phyloP scores from a whole-genome alignment of 2,888 invertebrate genomes.

The Pristionchus exspectatus region DNA sequence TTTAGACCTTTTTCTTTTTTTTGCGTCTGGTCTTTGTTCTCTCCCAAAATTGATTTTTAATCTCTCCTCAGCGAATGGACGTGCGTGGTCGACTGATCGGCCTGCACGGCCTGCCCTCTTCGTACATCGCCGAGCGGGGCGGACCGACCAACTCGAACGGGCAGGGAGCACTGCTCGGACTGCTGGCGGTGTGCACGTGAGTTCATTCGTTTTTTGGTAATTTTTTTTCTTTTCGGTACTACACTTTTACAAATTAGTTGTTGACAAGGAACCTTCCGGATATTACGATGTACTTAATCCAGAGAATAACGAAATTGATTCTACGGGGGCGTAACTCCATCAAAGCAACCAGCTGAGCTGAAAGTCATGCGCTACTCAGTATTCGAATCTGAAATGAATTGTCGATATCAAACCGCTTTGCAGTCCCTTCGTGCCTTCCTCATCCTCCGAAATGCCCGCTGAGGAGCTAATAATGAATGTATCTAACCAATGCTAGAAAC shows the following conservation, averaged over 20 bases:
- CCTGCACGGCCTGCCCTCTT: constrained; percentile 89
- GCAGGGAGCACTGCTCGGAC: constrained; percentile 72
- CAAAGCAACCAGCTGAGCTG: too few relatives aligned
- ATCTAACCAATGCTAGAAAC: too few relatives aligned
- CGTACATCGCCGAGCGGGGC: constrained; percentile 79
- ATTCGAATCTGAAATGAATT: too few relatives aligned
- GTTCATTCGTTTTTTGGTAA: neutral
- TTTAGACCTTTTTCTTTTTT: too few relatives aligned
- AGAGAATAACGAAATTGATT: too few relatives aligned
- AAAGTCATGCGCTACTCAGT: too few relatives aligned
- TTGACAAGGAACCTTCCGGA: too few relatives aligned
- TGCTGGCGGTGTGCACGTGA: constrained; percentile 79
- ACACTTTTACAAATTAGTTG: too few relatives aligned
- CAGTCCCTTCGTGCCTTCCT: constrained; percentile 88
- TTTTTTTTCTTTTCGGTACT: too few relatives aligned
- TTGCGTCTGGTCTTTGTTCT: neutral
- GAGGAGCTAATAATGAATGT: constrained; percentile 99
- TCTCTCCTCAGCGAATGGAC: constrained; percentile 89
- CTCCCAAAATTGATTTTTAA: neutral
- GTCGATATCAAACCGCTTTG: too few relatives aligned
- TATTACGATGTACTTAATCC: neutral
- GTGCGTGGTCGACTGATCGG: constrained; percentile 96
- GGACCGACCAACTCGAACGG: constrained; percentile 50
- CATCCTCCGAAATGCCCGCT: constrained; percentile 94
- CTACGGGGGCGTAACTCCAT: too few relatives aligned